phyloP scores from a whole-genome alignment of 2,888 invertebrate species.

The Yponomeuta plumbellus region DNA sequence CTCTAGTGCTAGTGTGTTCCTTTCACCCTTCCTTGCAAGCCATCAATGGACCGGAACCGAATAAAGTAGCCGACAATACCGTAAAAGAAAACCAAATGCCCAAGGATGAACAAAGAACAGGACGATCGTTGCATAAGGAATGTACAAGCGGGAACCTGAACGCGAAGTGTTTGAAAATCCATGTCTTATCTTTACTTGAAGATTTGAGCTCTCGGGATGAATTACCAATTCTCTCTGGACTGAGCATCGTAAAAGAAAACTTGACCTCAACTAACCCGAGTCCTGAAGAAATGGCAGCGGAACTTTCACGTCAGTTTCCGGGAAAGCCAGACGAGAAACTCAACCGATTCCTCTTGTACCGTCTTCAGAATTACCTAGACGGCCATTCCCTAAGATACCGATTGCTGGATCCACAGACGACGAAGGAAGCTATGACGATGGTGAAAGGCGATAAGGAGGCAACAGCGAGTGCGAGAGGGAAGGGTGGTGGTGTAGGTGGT shows the following conservation, averaged over 20 bases:
- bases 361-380: slow-evolving; percentile 81
- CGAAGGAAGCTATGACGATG: slow-evolving; percentile 74
- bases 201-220: slow-evolving; percentile 82
- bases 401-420: slow-evolving; percentile 79
- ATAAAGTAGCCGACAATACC: slow-evolving; percentile 32
- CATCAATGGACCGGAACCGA: slow-evolving; percentile 49
- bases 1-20: slow-evolving; percentile 42
- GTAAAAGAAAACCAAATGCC: slow-evolving; percentile 28
- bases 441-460: slow-evolving; percentile 59
- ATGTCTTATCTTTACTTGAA: slow-evolving; percentile 85
- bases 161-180: slow-evolving; percentile 86
- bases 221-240: slow-evolving; percentile 82
- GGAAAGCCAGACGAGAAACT: slow-evolving; percentile 85
- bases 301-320: slow-evolving; percentile 85
- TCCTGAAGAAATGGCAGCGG: slow-evolving; percentile 79
- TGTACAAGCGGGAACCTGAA: slow-evolving; percentile 64
- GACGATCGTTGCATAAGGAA: slow-evolving; percentile 57
- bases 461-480: slow-evolving; percentile 58
- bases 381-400: slow-evolving; percentile 84
- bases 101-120: slow-evolving; percentile 47
- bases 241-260: slow-evolving; percentile 84
- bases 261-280: slow-evolving; percentile 57
- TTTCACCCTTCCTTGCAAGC: slow-evolving; percentile 37
- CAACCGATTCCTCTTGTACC: slow-evolving; percentile 82
- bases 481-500: slow-evolving; percentile 57